Percentiles rank a stretch among this genome's conserved stretches.
phyloP scores from a whole-genome alignment of 2,888 invertebrate species.

The Lasius platythorax region DNA sequence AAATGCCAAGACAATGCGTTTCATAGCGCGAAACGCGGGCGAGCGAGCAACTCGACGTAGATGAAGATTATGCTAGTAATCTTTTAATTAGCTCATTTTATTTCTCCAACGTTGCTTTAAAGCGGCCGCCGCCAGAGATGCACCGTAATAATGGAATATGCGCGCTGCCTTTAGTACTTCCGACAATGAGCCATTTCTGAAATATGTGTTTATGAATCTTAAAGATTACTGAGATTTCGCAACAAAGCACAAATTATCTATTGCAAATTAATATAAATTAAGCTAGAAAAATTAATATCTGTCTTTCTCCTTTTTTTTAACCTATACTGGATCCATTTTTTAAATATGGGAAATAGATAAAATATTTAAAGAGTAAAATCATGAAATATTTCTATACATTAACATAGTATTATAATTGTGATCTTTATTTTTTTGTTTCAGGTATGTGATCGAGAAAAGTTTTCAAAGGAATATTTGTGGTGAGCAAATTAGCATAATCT shows the following conservation, averaged over 20 bases:
- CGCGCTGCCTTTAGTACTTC: not conserved
- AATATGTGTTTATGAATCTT: constrained; percentile 6
- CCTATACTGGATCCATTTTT: not conserved
- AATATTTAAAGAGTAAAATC: not conserved
- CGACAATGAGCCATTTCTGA: constrained; percentile 31
- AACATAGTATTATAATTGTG: not conserved
- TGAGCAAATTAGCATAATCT: constrained; percentile 18
- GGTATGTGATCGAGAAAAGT: constrained; percentile 13
- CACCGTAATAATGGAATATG: constrained; percentile 24
- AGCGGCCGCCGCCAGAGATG: constrained; percentile 18
- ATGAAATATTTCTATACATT: not conserved
- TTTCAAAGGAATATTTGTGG: not conserved
- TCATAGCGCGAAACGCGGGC: constrained; percentile 32
- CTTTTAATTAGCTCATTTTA: constrained; percentile 48
- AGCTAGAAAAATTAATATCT: not conserved
- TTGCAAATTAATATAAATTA: not conserved
- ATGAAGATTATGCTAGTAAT: constrained; percentile 49
- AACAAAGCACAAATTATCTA: constrained; percentile 12
- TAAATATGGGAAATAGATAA: not conserved
- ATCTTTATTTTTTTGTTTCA: constrained; percentile 15
- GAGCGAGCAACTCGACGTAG: constrained; percentile 21
- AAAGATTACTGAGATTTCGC: constrained; percentile 1
- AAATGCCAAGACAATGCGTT: constrained; percentile 50
- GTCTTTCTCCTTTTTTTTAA: not conserved
- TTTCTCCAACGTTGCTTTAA: constrained; percentile 22